phyloP scores from a whole-genome alignment of 2,113 vertebrate species.

The Acrocephalus arundinaceus region DNA sequence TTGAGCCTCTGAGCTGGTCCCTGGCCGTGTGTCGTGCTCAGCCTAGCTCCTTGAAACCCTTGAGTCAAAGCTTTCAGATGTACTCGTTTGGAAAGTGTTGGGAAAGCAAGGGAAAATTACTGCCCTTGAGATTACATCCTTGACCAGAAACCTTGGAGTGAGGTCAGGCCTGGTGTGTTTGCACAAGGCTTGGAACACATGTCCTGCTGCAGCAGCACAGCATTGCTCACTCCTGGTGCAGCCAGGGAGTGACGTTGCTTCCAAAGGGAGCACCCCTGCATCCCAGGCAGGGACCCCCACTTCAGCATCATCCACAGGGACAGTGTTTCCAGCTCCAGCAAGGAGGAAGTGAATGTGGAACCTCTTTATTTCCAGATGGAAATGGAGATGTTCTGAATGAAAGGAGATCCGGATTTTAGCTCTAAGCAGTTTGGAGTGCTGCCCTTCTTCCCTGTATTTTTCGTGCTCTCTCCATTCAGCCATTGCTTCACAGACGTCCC shows the following conservation, averaged over 20 bases:
- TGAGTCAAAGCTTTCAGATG: background rate
- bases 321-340: background rate
- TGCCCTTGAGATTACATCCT: background rate
- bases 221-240: accelerated
- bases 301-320: accelerated
- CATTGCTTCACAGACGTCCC: background rate
- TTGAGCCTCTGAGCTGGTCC: background rate
- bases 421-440: background rate
- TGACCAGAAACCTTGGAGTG: background rate
- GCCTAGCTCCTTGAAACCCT: conserved; percentile 23
- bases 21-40: background rate
- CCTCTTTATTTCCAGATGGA: background rate
- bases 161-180: background rate
- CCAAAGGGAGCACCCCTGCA: background rate
- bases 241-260: background rate
- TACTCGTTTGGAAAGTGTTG: conserved; percentile 37
- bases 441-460: background rate
- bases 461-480: background rate
- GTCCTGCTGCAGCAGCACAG: background rate
- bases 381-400: conserved; percentile 22
- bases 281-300: background rate
- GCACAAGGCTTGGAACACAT: background rate
- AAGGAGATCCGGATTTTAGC: conserved; percentile 25
- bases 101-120: conserved; percentile 20
- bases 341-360: background rate